Conservation (phyloP, 2,113 vertebrate species). For the Strix aluco region DNA sequence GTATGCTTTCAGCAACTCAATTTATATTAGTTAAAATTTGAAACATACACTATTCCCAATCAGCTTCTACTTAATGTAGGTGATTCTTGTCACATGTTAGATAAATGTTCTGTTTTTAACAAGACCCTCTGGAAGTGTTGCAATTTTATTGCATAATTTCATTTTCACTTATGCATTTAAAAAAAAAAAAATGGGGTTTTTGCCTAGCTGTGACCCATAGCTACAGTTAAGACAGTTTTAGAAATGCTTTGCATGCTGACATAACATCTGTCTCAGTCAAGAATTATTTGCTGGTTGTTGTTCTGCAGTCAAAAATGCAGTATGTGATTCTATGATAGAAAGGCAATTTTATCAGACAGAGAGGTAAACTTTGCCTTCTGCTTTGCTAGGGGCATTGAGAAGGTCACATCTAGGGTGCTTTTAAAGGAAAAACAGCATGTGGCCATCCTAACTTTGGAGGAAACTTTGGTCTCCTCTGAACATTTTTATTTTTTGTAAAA, state of each 20-base stretch:
- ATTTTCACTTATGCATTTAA: background rate
- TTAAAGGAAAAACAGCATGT: background rate
- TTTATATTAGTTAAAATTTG: background rate
- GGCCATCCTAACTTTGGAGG: background rate
- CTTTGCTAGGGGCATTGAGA: background rate
- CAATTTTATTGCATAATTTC: background rate
- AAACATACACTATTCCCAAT: background rate
- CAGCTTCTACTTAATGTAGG: background rate
- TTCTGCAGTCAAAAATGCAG: background rate
- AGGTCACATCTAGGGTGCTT: background rate
- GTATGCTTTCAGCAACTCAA: conserved; percentile 19
- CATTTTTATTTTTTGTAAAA: background rate
- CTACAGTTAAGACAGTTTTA: background rate
- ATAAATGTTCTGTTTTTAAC: background rate
- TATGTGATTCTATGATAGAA: background rate
- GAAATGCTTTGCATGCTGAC: background rate
- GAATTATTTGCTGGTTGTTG: background rate
- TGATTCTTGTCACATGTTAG: background rate
- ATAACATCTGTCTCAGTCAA: background rate
- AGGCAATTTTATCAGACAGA: background rate
- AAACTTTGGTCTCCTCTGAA: background rate
- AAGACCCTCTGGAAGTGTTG: background rate
- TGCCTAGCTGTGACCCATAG: background rate
- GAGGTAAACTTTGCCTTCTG: background rate
- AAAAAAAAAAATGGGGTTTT: fast-evolving